phyloP scores from a whole-genome alignment of 2,888 invertebrate genomes.

The Malachius bipustulatus region DNA sequence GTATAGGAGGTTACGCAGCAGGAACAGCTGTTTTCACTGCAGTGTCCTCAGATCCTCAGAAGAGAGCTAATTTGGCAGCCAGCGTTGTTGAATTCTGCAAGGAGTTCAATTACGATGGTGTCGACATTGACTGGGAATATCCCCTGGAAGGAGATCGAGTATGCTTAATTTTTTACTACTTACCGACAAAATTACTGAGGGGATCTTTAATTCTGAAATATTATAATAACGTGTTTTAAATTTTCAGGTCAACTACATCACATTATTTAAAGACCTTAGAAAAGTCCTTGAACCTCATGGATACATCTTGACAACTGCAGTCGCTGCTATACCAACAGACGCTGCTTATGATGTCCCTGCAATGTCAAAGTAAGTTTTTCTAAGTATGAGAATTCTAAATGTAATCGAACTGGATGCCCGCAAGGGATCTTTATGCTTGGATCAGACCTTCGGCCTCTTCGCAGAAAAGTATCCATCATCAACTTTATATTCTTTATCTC shows the following conservation, averaged over 20 bases:
- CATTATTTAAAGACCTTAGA: constrained; percentile 9
- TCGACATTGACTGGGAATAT: constrained; percentile 26
- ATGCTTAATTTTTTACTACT: not conserved
- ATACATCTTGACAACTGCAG: constrained; percentile 9
- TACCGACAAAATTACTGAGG: not conserved
- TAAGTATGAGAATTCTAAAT: too few species aligned
- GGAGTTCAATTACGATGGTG: constrained; percentile 24
- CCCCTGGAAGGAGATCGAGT: constrained; percentile 15
- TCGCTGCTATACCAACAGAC: constrained; percentile 10
- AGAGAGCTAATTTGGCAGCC: constrained; percentile 21
- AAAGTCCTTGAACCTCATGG: constrained; percentile 11
- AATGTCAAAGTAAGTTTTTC: constrained; percentile 13
- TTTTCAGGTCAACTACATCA: not conserved
- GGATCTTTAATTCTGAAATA: not conserved
- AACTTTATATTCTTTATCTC: too few species aligned
- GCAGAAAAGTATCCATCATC: too few species aligned
- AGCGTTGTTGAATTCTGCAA: constrained; percentile 21
- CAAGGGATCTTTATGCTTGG: too few species aligned
- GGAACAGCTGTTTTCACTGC: constrained; percentile 19
- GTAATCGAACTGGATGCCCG: too few species aligned
- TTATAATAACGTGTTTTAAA: not conserved
- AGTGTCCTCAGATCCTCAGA: constrained; percentile 18
- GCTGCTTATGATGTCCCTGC: constrained; percentile 12
- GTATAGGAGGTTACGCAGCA: constrained; percentile 22
- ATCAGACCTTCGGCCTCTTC: too few species aligned